A percentile compares a stretch with the other conserved stretches of the same genome.
Conservation (phyloP, 2,113 vertebrate genomes). For the Takifugu flavidus region DNA sequence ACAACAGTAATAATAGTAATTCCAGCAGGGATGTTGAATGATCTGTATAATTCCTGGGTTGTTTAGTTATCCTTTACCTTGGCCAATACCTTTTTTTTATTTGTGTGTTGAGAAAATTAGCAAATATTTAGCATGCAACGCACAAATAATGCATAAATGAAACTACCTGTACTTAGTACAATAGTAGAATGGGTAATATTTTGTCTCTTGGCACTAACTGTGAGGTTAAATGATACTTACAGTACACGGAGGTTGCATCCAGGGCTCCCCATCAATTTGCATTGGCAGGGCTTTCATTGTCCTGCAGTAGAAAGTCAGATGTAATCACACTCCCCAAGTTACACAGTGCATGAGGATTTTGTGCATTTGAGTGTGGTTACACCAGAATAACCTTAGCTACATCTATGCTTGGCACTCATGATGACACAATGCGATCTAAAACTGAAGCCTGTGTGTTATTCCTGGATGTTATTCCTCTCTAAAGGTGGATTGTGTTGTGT, state of each 20-base stretch:
- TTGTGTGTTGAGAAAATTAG: too few relatives aligned
- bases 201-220: background rate
- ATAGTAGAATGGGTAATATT: background rate
- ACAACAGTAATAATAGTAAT: too few relatives aligned
- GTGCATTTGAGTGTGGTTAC: background rate
- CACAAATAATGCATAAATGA: too few relatives aligned
- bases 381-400: background rate
- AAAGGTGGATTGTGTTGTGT: background rate
- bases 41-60: too few relatives aligned
- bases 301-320: constrained; percentile 53
- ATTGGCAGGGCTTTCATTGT: constrained; percentile 85
- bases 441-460: background rate
- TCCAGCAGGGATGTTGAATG: too few relatives aligned
- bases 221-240: constrained; percentile 64
- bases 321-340: background rate
- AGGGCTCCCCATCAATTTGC: constrained; percentile 92
- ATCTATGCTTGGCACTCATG: background rate
- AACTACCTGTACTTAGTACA: background rate
- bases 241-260: constrained; percentile 89
- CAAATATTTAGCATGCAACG: too few relatives aligned
- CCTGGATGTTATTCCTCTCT: background rate
- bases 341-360: background rate
- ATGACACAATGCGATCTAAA: background rate
- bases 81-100: too few relatives aligned
- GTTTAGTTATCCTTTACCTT: too few relatives aligned